phyloP scores from a whole-genome alignment of 2,797 vertebrate species.

The Microchirus variegatus region DNA sequence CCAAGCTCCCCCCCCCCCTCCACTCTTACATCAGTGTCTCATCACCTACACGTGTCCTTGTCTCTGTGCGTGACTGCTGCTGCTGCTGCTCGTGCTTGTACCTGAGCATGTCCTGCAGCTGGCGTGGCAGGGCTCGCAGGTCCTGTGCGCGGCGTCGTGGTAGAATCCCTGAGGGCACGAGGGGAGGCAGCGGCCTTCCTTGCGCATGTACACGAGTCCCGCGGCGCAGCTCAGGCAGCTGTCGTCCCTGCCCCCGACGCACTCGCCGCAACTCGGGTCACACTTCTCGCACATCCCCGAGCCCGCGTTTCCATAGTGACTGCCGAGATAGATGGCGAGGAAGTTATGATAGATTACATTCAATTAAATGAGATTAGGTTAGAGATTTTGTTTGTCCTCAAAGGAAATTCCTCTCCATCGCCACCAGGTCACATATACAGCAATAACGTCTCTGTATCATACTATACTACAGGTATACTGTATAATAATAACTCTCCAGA shows the following conservation, averaged over 20 bases:
- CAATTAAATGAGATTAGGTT: conserved; percentile 54
- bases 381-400: conserved; percentile 49
- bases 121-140: conserved; percentile 89
- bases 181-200: conserved; percentile 79
- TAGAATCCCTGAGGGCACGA: conserved; percentile 86
- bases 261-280: conserved; percentile 86
- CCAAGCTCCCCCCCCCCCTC: background rate
- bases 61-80: background rate
- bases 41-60: background rate
- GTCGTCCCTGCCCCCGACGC: conserved; percentile 72
- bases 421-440: conserved; percentile 34
- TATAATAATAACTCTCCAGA: conserved; percentile 5
- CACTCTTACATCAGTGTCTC: conserved; percentile 17
- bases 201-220: conserved; percentile 81
- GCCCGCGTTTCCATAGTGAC: conserved; percentile 77
- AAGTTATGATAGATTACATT: conserved; percentile 57
- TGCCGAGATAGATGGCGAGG: conserved; percentile 45
- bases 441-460: conserved; percentile 10
- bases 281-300: conserved; percentile 85
- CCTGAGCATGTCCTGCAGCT: conserved; percentile 88
- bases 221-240: conserved; percentile 86
- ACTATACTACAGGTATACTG: background rate
- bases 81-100: conserved; percentile 58
- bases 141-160: conserved; percentile 61
- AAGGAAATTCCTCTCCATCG: conserved; percentile 37